Conservation (phyloP, 2,888 invertebrate genomes). For the Camptogramma bilineatum region DNA sequence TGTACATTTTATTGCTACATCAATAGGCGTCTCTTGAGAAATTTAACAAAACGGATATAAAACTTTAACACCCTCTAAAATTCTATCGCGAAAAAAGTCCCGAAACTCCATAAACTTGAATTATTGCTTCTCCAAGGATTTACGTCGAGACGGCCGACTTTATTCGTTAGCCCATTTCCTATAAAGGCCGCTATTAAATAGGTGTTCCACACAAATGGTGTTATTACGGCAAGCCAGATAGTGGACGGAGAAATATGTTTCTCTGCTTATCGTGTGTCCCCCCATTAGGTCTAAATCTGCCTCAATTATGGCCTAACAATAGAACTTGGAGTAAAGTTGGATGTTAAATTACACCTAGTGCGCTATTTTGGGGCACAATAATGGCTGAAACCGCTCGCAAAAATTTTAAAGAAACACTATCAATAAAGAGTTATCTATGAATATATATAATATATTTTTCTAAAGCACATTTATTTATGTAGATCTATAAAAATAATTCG, state of each 20-base stretch:
- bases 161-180: slow-evolving; percentile 74
- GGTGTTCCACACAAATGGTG: slow-evolving; percentile 70
- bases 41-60: slow-evolving; percentile 44
- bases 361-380: slow-evolving; percentile 26
- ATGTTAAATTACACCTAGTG: slow-evolving; percentile 39
- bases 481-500: not conserved
- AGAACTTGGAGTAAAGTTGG: slow-evolving; percentile 39
- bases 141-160: slow-evolving; percentile 77
- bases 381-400: not conserved
- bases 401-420: not conserved
- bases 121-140: slow-evolving; percentile 76
- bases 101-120: slow-evolving; percentile 78
- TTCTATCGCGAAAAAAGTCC: slow-evolving; percentile 56
- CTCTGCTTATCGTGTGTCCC: slow-evolving; percentile 60
- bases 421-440: too few species aligned
- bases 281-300: slow-evolving; percentile 53
- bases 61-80: slow-evolving; percentile 62
- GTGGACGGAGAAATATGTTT: slow-evolving; percentile 60
- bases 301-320: slow-evolving; percentile 52
- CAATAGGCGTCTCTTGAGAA: slow-evolving; percentile 16
- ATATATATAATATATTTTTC: not conserved
- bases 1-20: slow-evolving; percentile 3
- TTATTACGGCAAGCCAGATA: slow-evolving; percentile 67
- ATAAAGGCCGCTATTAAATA: slow-evolving; percentile 72
- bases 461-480: not conserved